Base-by-base conservation (phyloP, 2,797 vertebrate genomes). In the Myiotriccus ornatus region DNA sequence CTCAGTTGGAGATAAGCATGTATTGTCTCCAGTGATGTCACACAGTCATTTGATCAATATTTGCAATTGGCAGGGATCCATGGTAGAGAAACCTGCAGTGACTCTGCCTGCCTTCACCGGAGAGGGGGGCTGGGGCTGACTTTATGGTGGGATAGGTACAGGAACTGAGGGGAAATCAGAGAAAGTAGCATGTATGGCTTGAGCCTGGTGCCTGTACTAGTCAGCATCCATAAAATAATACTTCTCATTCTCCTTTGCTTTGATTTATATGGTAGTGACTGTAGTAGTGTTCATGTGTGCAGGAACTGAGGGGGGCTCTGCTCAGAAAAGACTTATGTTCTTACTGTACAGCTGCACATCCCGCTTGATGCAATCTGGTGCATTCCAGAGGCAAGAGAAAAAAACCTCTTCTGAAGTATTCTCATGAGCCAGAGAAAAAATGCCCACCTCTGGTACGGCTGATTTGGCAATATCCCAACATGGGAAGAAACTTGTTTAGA, bases 331-430 rank as follows among this genome's bases (percentile, higher is more conserved):
- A n/a, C 57, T 78, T 68, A 27, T 0, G 5, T 71, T 89, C 78
- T 79, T 80, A 11, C n/a, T 39, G 35, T 93, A 63, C 64, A 80
- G 80, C 60, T 90, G 79, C 75, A 91, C 60, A 80, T 90, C 80
- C 49, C 0, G 1, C 76, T 94, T 97, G 93, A 79, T 97, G 91
- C 93, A 97, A 78, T 95, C 74, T 95, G 93, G 86, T 96, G 79
- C 86, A 93, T 95, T 94, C 87, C 59, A 64, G 59, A 87, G 82
- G 57, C 78, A 57, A 63, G 23, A 82, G 56, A 8, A 32, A 69
- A 89, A 84, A 89, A 25, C 14, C 47, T 73, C 50, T 69, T 90
- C 37, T 89, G 50, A 91, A 78, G 37, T 74, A 78, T 77, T 43
- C 78, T 91, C 44, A 14, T 41, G 84, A 88, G 43, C 64, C 47